These are phyloP conservation scores for Sus cebifrons DNA, from an alignment of 2,797 vertebrate species.

Conservation along the genomic window DNA sequence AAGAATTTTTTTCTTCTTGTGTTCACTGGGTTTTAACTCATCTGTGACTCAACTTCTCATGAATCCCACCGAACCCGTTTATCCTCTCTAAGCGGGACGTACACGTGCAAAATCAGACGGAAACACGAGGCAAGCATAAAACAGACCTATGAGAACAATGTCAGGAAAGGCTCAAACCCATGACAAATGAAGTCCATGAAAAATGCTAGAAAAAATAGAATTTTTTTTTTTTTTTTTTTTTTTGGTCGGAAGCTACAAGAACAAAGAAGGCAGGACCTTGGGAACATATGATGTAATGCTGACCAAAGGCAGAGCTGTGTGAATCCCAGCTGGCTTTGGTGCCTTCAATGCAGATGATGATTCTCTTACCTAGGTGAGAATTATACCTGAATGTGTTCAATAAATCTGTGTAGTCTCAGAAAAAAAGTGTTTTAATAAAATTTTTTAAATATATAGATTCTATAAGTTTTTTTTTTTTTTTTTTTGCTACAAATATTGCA, in stretches of 20 bases:
- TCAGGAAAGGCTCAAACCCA: slow-evolving; percentile 33
- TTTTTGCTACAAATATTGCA: background rate
- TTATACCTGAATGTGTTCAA: background rate
- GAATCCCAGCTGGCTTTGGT: background rate
- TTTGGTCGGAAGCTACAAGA: background rate
- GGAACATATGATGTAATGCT: background rate
- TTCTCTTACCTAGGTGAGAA: background rate
- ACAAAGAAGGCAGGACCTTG: background rate
- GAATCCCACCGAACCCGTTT: background rate
- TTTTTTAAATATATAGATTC: background rate
- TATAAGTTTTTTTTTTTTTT: background rate
- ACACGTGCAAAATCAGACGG: background rate
- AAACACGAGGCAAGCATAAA: background rate
- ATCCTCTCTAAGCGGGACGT: background rate
- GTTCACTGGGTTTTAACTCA: background rate
- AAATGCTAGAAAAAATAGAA: background rate
- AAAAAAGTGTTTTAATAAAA: background rate
- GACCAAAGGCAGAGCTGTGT: background rate
- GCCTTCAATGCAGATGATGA: background rate
- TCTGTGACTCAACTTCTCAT: background rate
- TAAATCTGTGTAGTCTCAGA: background rate
- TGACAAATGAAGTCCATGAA: background rate
- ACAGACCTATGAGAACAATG: background rate
- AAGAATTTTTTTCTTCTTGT: background rate
- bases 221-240: background rate